phyloP scores from a whole-genome alignment of 2,888 invertebrate genomes.

The Nymphalis c-album region DNA sequence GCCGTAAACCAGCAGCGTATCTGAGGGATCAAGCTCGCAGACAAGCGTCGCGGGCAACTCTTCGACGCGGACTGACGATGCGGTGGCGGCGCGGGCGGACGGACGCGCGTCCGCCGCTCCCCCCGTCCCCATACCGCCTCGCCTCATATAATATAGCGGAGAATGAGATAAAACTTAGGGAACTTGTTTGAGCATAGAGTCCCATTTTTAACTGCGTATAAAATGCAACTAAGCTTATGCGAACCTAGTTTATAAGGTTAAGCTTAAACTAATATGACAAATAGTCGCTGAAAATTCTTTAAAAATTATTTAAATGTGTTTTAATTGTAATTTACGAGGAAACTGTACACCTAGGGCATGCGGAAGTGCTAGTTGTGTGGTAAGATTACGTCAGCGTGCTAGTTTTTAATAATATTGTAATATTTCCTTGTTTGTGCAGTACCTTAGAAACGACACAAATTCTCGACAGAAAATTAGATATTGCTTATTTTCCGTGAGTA shows the following conservation, averaged over 20 bases:
- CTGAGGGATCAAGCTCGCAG: slow-evolving; percentile 77
- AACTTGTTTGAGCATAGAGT: slow-evolving; percentile 57
- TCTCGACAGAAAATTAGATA: slow-evolving; percentile 3
- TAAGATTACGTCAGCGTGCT: slow-evolving; percentile 76
- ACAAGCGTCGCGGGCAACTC: slow-evolving; percentile 77
- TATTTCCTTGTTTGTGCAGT: slow-evolving; percentile 74
- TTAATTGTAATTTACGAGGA: slow-evolving; percentile 36
- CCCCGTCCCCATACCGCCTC: slow-evolving; percentile 49
- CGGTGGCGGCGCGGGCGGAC: slow-evolving; percentile 77
- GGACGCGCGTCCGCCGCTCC: slow-evolving; percentile 60
- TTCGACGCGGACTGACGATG: slow-evolving; percentile 79
- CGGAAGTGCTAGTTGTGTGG: slow-evolving; percentile 70
- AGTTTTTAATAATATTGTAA: slow-evolving; percentile 76
- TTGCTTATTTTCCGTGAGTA: not conserved
- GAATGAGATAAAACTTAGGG: slow-evolving; percentile 74
- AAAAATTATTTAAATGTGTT: not conserved
- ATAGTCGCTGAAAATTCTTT: not conserved
- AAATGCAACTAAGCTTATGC: slow-evolving; percentile 34
- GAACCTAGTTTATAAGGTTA: slow-evolving; percentile 18
- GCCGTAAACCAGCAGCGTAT: slow-evolving; percentile 82
- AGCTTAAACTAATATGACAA: slow-evolving; percentile 3
- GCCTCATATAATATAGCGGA: slow-evolving; percentile 66
- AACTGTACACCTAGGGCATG: slow-evolving; percentile 64
- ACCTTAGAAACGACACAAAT: slow-evolving; percentile 31
- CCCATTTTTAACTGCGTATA: slow-evolving; percentile 68